Base-by-base conservation (phyloP, 2,888 invertebrate species). In the Eupithecia tripunctaria region DNA sequence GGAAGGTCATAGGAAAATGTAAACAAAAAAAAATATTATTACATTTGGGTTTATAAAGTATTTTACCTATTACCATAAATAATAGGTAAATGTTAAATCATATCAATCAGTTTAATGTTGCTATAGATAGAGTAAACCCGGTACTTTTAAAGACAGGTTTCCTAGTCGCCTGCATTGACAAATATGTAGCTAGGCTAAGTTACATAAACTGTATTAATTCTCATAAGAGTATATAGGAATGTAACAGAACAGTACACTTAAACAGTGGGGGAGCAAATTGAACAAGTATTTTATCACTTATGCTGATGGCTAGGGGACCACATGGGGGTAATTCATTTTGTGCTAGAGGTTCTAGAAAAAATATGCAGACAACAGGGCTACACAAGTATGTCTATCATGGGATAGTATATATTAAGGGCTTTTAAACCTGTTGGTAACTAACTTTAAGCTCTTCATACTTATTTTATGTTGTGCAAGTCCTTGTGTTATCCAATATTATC, bases 231-330 rank as follows among this genome's bases (percentile, higher is more conserved):
- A 60, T 18, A 60, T 29, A 5, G 1, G 8, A 18, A 27, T 2
- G 0, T 60, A 60, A 60, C 15, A 29, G 29, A 29, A 29, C 56
- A 25, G 21, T 25, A 51, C 36, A 32, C 47, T 66, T 27, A 51
- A 68, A 60, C 71, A 60, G 71, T 68, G 21, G 71, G 74, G 41
- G 47, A 36, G 41, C 38, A 47, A n/a, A 64, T 41, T 15, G 21
- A 29, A 63, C 64, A 64, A 29, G 38, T n/a, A 38, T 32, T 29
- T 56, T 67, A 36, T 51, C 21, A 51, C 47, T 29, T 59, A 59
- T 12, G 36, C 68, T 64, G 71, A 65, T 74, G 65, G 70, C 59
- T 72, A 72, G 43, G 59, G 65, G 68, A 56, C 62, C 62, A 36
- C 62, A 63, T 63, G 62, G 27, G 60, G 62, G 1, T 21, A 63